Base-by-base conservation (phyloP, 2,888 invertebrate species). In the Hemaris fuciformis region DNA sequence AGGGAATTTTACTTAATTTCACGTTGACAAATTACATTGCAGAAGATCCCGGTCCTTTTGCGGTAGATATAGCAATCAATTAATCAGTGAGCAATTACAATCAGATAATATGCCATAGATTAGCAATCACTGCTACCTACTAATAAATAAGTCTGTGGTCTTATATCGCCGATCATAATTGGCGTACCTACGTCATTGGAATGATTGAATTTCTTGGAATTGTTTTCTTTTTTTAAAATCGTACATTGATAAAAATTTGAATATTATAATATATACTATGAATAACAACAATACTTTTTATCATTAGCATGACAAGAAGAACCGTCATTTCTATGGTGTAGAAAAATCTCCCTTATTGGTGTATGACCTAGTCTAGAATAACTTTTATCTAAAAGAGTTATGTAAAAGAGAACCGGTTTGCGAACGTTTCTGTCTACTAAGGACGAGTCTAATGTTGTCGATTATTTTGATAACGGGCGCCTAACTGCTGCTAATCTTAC, bases 101-200 rank as follows among this genome's bases (percentile, higher is more conserved):
- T 74, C 64, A 65, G 80, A 80, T n/a, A n/a, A n/a, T 80, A 76
- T 59, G 63, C 64, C 60, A 62, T 43, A 67, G 77, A 79, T 78
- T 73, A 69, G 31, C 62, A 72, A 77, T 76, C 75, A 66, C 66
- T 57, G 71, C 73, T 72, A 72, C 73, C 74, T 67, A 71, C 66
- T 73, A 70, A 74, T 68, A 64, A 73, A 74, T 74, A 71, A 66
- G 58, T 66, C 61, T 53, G 64, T 71, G 71, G 68, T 70, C 71
- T 65, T 67, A 67, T 62, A 83, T 85, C 83, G 62, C 62, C 61
- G 68, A 80, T 83, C 75, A 67, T 81, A 80, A 84, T 84, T 77
- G 72, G 66, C 69, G n/a, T n/a, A n/a, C n/a, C 70, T 74, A 72
- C 84, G 84, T 86, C 85, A 86, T 59, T 63, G 62, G 59, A 75